Percentiles rank a stretch among this genome's conserved stretches.
phyloP scores from a whole-genome alignment of 2,797 vertebrate species.

The Parambassis ranga region DNA sequence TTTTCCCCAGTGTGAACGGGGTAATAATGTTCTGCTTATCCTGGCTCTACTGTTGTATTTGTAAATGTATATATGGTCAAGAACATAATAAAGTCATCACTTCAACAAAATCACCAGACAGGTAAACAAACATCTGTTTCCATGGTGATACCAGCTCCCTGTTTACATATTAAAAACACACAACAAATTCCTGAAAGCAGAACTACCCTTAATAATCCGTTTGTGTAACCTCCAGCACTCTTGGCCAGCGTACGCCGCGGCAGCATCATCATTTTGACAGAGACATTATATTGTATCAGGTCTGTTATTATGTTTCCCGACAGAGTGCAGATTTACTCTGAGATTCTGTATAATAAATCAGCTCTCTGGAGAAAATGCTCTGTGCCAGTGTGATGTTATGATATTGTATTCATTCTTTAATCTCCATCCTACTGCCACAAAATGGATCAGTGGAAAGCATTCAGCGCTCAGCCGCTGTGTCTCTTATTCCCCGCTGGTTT shows the following conservation, averaged over 20 bases:
- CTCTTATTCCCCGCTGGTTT: slow-evolving; percentile 53
- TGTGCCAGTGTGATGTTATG: slow-evolving; percentile 47
- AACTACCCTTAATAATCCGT: neutral
- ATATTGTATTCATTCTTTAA: slow-evolving; percentile 64
- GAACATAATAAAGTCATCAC: too few relatives aligned
- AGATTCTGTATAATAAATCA: slow-evolving; percentile 33
- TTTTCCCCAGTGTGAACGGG: too few relatives aligned
- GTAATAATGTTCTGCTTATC: too few relatives aligned
- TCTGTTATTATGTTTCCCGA: slow-evolving; percentile 43
- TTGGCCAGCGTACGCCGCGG: neutral
- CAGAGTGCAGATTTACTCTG: slow-evolving; percentile 47
- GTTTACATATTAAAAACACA: too few relatives aligned
- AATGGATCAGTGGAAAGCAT: slow-evolving; percentile 67
- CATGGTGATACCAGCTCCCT: too few relatives aligned
- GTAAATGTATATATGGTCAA: too few relatives aligned
- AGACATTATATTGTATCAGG: slow-evolving; percentile 19
- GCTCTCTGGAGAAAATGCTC: slow-evolving; percentile 41
- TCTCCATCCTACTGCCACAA: slow-evolving; percentile 43
- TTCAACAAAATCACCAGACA: too few relatives aligned
- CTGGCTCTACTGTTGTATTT: too few relatives aligned
- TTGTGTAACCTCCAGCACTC: neutral
- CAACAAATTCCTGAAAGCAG: slow-evolving; percentile 2
- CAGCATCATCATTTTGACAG: slow-evolving; percentile 5
- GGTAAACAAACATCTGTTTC: too few relatives aligned
- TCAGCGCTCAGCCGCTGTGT: slow-evolving; percentile 38